Conservation (phyloP, 2,888 invertebrate species). For the Stenchaetothrips biformis region DNA sequence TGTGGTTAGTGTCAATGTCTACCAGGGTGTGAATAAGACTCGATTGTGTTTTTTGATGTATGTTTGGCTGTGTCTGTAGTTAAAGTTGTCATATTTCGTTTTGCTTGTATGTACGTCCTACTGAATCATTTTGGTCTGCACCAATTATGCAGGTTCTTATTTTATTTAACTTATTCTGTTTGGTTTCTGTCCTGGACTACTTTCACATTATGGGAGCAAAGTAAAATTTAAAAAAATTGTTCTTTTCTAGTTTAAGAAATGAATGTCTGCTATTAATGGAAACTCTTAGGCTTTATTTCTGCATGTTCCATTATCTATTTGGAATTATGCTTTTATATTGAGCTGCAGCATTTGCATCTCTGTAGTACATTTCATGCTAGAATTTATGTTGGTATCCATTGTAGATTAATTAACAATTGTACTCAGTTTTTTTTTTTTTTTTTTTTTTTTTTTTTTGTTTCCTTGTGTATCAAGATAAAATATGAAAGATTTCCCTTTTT, state of each 20-base stretch:
- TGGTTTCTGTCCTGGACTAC: slow-evolving; percentile 26
- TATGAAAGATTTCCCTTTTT: not conserved
- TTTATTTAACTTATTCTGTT: slow-evolving; percentile 27
- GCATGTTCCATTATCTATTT: no score
- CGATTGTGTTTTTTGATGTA: not conserved
- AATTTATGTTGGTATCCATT: no score
- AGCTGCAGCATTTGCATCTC: no score
- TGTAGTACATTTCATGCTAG: not conserved
- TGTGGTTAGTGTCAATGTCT: not conserved
- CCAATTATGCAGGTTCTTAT: not conserved
- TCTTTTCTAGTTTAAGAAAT: no score
- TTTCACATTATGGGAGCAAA: no score
- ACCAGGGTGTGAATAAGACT: not conserved
- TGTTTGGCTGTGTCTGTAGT: not conserved
- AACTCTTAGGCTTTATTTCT: no score
- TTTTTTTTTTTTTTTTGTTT: not conserved
- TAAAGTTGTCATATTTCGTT: not conserved
- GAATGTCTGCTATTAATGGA: no score
- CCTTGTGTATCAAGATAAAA: not conserved
- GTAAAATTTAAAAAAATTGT: no score
- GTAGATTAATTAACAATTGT: not conserved
- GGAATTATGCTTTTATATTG: no score
- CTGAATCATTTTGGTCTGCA: slow-evolving; percentile 30
- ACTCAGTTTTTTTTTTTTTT: not conserved
- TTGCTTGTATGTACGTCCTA: not conserved